Evolutionary conservation across 2,797 vertebrate species (phyloP), one percentile per base, ranked within the genome.

Genomic region (Crenuchus spilurus): DNA sequence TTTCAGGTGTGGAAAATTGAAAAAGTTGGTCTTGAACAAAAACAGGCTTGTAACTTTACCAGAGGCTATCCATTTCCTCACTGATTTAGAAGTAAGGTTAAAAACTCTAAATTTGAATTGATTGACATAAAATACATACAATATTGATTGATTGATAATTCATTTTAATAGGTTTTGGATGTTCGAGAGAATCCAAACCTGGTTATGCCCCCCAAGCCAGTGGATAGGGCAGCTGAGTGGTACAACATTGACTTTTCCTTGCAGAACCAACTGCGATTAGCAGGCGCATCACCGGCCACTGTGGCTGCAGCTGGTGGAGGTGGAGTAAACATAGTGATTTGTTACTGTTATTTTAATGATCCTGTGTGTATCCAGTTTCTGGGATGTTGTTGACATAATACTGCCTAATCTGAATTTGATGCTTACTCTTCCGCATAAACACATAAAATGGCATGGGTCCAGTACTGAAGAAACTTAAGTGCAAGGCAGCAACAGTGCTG

Each of bases 211-310:
- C 98, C 97, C 0, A 99, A 99, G 80, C 98, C 97, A 0, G 88
- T 91, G 0, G 97, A 99, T 90, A 87, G 80, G 2, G 86, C 88
- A 0, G 91, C 96, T 0, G 96, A 99, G 88, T 98, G 92, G 92
- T 99, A 99, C 95, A 98, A 99, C 92, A 99, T 99, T 0, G 98
- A 99, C 89, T 99, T 99, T 89, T 99, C 98, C 0, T 90, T 99
- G 46, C 97, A 96, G 88, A 99, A 99, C 90, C 98, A 99, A 86
- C 92, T 99, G 24, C 94, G 96, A 18, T 89, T 98, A 85, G 97
- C 98, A 0, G 97, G 98, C 0, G 98, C 98, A 4, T 98, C 97
- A 0, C 95, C 98, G 0, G 97, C 97, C 6, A 96, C 95, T 0
- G 95, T 98, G 0, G 97, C 97, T 0, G 97, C 97, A 0, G 97